A percentile compares a stretch with the other conserved stretches of the same genome.
Conservation (phyloP, 2,888 invertebrate species). For the Vandiemenella viatica region DNA sequence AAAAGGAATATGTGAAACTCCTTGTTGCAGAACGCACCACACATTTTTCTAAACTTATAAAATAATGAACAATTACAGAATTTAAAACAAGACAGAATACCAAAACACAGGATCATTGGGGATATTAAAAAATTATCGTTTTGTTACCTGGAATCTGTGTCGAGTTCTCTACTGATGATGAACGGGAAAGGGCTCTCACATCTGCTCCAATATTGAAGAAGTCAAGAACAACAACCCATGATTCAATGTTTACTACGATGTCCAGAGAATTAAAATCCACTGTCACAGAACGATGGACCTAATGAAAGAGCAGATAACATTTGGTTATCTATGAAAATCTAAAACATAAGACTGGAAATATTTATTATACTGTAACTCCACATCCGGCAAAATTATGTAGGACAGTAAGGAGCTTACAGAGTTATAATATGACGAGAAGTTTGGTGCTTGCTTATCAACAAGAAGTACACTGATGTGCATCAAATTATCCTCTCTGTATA, state of each 20-base stretch:
- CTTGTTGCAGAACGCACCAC: too few relatives aligned
- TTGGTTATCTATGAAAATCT: too few relatives aligned
- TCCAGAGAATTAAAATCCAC: constrained; percentile 87
- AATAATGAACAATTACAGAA: too few relatives aligned
- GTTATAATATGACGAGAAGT: constrained; percentile 46
- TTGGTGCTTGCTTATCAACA: constrained; percentile 48
- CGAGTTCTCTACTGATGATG: background rate
- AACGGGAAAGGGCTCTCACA: background rate
- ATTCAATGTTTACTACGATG: constrained; percentile 77
- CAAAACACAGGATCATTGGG: too few relatives aligned
- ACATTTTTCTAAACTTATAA: too few relatives aligned
- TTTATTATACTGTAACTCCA: background rate
- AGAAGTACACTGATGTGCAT: constrained; percentile 54
- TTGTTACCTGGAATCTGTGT: background rate
- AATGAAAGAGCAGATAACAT: background rate
- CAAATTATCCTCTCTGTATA: constrained; percentile 40
- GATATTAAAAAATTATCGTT: too few relatives aligned
- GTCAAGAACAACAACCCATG: constrained; percentile 90
- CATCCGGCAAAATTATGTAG: too few relatives aligned
- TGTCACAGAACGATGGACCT: constrained; percentile 37
- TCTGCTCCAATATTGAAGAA: constrained; percentile 58
- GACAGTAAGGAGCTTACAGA: too few relatives aligned
- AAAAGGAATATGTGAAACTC: too few relatives aligned
- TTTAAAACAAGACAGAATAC: too few relatives aligned
- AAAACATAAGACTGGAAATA: too few relatives aligned